Base-by-base conservation (phyloP, 1,140 invertebrate species). In the Drosophila aff. region DNA sequence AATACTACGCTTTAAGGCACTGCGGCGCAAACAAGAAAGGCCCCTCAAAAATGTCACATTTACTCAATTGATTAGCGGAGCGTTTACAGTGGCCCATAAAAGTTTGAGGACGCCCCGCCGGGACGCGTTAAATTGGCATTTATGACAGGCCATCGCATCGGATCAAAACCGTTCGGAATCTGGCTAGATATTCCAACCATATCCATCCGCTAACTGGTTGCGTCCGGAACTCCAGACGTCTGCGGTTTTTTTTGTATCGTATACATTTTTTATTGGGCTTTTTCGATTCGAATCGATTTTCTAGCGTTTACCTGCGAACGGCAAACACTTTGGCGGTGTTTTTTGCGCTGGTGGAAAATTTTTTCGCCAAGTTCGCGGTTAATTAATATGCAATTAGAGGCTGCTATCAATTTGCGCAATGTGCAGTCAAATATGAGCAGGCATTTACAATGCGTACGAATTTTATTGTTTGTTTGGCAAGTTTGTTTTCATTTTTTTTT, bases 331-430 rank as follows among this genome's bases (percentile, higher is more conserved):
- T 46, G 69, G 41, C 53, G 33, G 18, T 38, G 15, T 69, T 57
- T 71, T 71, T 44, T 50, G 18, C 31, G 41, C 2, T 36, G 72
- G 73, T 78, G 75, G 75, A 78, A 78, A 78, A 58, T 69, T 78
- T 77, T 77, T 76, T 57, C 11, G 52, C 28, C 43, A 49, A 61
- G 28, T 33, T 44, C 47, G 75, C 64, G 73, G 73, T 77, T 60
- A 77, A 77, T 77, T 76, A 76, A 76, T 76, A 76, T 52, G 52
- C 72, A 76, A 76, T 76, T 77, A 78, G 75, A 62, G 57, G 40
- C 41, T 49, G 31, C 55, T 58, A 67, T 60, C 43, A 61, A 68
- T 77, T 61, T 77, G 73, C 74, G 75, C 58, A 75, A 75, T 75
- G 43, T 61, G 46, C 50, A 40, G 11, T 23, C 28, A 76, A 55